phyloP scores from a whole-genome alignment of 2,888 invertebrate genomes.

The Azorinus chamasolen region DNA sequence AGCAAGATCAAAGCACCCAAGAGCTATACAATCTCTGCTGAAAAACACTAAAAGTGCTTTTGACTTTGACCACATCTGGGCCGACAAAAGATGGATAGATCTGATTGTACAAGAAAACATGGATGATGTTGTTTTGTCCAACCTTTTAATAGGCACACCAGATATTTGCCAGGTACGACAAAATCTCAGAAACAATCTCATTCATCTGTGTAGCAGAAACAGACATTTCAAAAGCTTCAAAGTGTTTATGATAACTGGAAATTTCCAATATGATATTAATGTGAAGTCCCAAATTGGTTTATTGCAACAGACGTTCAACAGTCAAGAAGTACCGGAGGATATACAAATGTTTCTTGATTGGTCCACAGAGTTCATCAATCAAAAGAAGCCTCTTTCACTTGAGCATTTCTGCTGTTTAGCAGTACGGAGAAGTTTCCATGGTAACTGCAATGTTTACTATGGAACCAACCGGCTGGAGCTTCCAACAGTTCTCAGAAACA shows the following conservation, averaged over 20 bases:
- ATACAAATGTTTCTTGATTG: conserved; percentile 24
- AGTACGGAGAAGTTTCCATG: conserved; percentile 58
- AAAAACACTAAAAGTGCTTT: not conserved
- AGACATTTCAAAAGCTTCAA: conserved; percentile 19
- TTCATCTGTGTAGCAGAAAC: conserved; percentile 19
- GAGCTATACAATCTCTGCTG: conserved; percentile 54
- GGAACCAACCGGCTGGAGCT: conserved; percentile 54
- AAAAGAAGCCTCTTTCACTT: conserved; percentile 30
- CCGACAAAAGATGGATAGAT: too few relatives aligned
- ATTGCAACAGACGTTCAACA: too few relatives aligned
- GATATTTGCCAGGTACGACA: conserved; percentile 16
- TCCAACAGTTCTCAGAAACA: conserved; percentile 59
- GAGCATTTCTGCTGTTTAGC: conserved; percentile 59
- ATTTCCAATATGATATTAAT: too few relatives aligned
- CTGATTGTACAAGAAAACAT: too few relatives aligned
- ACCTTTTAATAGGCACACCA: conserved; percentile 63
- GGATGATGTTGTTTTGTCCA: conserved; percentile 32
- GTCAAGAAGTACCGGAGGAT: not conserved
- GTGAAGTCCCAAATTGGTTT: too few relatives aligned
- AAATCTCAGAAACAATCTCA: conserved; percentile 37
- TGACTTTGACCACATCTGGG: too few relatives aligned
- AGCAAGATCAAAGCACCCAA: conserved; percentile 37
- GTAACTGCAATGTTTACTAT: conserved; percentile 68
- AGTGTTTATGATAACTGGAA: not conserved
- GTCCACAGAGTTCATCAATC: conserved; percentile 17